Evolutionary conservation across 1,140 invertebrate species (phyloP), one percentile per base, ranked within the genome.

Genomic region (Branchinecta lynchi): DNA sequence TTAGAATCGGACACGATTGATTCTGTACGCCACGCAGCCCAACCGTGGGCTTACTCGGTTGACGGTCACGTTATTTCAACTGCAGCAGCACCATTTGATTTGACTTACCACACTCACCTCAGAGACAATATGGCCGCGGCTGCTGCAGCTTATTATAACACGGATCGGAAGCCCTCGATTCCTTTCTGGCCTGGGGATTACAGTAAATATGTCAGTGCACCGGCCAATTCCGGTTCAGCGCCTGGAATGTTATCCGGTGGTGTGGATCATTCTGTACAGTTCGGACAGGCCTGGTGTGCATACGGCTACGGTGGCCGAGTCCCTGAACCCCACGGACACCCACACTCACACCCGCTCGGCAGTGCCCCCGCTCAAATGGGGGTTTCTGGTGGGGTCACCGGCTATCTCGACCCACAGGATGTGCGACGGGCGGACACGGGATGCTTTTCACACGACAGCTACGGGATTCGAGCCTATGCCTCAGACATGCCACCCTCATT

Each of bases 381-480:
- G 45, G 75, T 78, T 43, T 74, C 77, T 44, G 68, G 60, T 12
- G 66, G 67, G 8, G 71, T 71, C n/a, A 68, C 71, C 32, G 71
- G 71, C 44, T 78, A 78, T 72, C 73, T 77, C 45, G 87, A 88
- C 74, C 83, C 85, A 66, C 82, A 86, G 67, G 81, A 84, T 51
- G 81, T 69, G 6, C 51, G 70, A 71, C 74, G 68, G 71, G 83
- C 84, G 60, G 87, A 87, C 71, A 83, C 83, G n/a, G 84, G 81
- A 60, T 81, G 83, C 70, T 89, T 89, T 78, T 83, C 85, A 5
- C 87, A 89, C 75, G 87, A 89, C 73, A 82, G 86, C 43, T 90
- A 90, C 77, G 84, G 85, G 8, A 82, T 89, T 9, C 82, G 88
- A 73, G 89, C 86, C 79, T 90, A 89, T 75, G 82, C 80, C 43